Percentiles rank a stretch among this genome's conserved stretches.
Evolutionary conservation across 2,797 vertebrate genomes (phyloP).

Genomic region (Emys orbicularis): DNA sequence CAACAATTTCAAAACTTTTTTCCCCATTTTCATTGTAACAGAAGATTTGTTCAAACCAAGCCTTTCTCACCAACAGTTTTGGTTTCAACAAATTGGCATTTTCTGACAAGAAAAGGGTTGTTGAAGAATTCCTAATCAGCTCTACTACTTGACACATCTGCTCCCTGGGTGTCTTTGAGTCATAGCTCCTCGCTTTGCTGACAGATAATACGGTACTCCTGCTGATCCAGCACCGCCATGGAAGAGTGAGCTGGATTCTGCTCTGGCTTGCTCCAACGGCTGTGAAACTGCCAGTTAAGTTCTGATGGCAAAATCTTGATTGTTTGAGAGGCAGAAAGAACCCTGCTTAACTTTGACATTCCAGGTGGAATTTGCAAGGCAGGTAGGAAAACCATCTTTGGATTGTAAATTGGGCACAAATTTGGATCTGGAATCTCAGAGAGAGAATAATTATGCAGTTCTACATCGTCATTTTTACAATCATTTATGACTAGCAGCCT

Average conservation of each 20-base stretch:
- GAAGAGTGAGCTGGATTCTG: background rate
- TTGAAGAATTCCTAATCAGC: background rate
- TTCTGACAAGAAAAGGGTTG: background rate
- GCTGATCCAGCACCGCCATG: background rate
- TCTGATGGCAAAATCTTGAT: background rate
- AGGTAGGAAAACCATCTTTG: background rate
- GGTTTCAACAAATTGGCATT: background rate
- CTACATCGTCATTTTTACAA: background rate
- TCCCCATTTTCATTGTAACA: background rate
- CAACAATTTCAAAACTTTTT: background rate
- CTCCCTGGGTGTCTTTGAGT: background rate
- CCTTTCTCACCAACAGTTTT: background rate
- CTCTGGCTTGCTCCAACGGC: background rate
- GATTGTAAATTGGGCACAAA: background rate
- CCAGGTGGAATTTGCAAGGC: background rate
- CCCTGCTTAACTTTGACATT: background rate
- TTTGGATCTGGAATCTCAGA: background rate
- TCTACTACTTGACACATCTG: no score
- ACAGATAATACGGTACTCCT: background rate
- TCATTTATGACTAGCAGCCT: background rate
- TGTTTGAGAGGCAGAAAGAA: background rate
- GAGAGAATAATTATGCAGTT: background rate
- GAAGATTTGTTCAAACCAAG: background rate
- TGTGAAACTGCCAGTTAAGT: background rate
- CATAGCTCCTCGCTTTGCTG: background rate